Base-by-base conservation (phyloP, 2,888 invertebrate species). In the Halocaridina rubra region DNA sequence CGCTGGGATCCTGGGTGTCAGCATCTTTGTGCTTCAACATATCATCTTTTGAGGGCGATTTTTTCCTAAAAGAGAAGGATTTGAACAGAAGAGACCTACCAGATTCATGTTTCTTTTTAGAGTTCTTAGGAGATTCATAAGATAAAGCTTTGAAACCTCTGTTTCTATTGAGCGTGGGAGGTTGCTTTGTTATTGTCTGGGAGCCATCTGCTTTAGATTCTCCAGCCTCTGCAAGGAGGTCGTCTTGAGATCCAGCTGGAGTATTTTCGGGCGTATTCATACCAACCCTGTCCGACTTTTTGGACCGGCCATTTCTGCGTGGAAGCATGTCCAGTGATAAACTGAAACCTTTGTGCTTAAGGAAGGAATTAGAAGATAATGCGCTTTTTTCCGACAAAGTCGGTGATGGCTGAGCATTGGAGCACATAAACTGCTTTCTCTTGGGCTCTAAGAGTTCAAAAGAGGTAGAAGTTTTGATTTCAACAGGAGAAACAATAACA, bases 241-340 rank as follows among this genome's bases (percentile, higher is more conserved):
- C 79, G 59, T 82, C 82, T 32, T 79, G 76, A 22, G 86, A 86
- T 30, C 79, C 61, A n/a, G 79, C 79, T 19, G 81, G 86, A 67
- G 81, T 81, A 72, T 80, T 72, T 30, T 81, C 81, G 7, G 74
- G 24, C n/a, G 84, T 79, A 27, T 82, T 64, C 10, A 53, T 39
- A 30, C 27, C 78, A 22, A 30, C 33, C 19, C 33, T 24, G 29
- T 13, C 71, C 10, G 67, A 10, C 61, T 29, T 79, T 10, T 79
- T 39, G 22, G 74, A 61, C 7, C 80, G 79, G 22, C 82, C 82
- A 57, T 86, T 86, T 46, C 80, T 82, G 19, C 81, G 79, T 10
- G 88, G 88, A 46, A 88, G 82, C 2, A 86, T 74, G 29, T 86
- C 88, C 29, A 88, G 76, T 29, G 88, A 88, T 8, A 88, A 61